These are phyloP conservation scores for Nothobranchius kuhntae DNA, from an alignment of 2,113 vertebrate genomes.

Conservation along the genomic window DNA sequence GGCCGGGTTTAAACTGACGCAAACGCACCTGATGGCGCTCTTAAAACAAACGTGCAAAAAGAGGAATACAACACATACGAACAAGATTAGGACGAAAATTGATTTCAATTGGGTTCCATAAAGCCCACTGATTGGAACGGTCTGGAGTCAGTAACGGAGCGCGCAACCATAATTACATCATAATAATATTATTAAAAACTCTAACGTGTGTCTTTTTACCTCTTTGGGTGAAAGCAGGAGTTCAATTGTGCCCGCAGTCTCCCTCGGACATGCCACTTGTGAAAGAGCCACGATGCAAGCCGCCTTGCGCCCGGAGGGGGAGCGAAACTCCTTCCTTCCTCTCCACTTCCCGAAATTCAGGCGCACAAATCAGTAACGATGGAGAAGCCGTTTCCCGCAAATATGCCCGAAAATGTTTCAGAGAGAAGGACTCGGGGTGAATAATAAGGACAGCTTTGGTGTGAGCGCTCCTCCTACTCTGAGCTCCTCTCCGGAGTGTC, in stretches of 20 bases:
- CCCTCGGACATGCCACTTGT: conserved; percentile 74
- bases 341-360: conserved; percentile 8
- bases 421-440: neutral
- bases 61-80: neutral
- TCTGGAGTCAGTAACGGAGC: no score
- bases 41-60: conserved; percentile 16
- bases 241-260: conserved; percentile 67
- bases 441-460: neutral
- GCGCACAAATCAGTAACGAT: neutral
- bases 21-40: conserved; percentile 53
- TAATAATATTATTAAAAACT: neutral
- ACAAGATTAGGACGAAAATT: neutral
- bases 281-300: conserved; percentile 70
- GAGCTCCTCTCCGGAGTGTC: conserved; percentile 31
- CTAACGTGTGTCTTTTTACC: conserved; percentile 50
- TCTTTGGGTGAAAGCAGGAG: conserved; percentile 77
- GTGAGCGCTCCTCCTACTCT: neutral
- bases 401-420: neutral
- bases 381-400: neutral
- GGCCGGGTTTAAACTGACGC: neutral
- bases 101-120: neutral
- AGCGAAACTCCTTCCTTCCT: conserved; percentile 33
- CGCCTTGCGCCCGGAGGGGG: conserved; percentile 28
- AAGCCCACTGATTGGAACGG: conserved; percentile 16
- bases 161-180: no score